Conservation (phyloP, 1,140 invertebrate species). For the Ptiloglossa arizonensis region DNA sequence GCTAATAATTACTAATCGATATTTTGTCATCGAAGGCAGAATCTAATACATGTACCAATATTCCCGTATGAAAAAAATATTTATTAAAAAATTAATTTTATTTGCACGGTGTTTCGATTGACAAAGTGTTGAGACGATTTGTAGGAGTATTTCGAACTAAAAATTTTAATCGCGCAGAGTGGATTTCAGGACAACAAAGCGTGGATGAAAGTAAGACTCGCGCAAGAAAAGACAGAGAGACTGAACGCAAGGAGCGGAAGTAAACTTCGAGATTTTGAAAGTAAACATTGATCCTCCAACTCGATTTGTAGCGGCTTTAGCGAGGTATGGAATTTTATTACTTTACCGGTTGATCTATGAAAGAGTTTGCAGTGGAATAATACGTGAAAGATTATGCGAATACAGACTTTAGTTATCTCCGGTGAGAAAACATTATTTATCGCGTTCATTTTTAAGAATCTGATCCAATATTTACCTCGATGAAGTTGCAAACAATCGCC, state of each 20-base stretch:
- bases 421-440: neutral
- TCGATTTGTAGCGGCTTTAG: conserved; percentile 30
- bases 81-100: neutral
- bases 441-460: no score
- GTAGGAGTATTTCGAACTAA: neutral
- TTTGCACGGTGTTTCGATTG: neutral
- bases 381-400: neutral
- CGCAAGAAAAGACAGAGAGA: neutral
- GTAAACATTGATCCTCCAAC: conserved; percentile 37
- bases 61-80: no score
- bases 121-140: neutral
- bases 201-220: neutral
- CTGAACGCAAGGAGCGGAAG: neutral
- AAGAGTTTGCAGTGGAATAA: conserved; percentile 5
- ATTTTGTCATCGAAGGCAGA: no score
- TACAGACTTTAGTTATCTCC: neutral
- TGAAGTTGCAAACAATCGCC: no score
- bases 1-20: no score
- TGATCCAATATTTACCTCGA: no score
- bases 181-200: conserved; percentile 5
- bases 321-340: conserved; percentile 33
- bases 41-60: no score
- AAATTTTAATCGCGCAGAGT: conserved; percentile 13
- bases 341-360: conserved; percentile 27
- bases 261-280: conserved; percentile 33